A percentile compares a stretch with the other conserved stretches of the same genome.
These are phyloP conservation scores for Cygnus buccinator DNA, from an alignment of 2,113 vertebrate species.

Conservation along the genomic window DNA sequence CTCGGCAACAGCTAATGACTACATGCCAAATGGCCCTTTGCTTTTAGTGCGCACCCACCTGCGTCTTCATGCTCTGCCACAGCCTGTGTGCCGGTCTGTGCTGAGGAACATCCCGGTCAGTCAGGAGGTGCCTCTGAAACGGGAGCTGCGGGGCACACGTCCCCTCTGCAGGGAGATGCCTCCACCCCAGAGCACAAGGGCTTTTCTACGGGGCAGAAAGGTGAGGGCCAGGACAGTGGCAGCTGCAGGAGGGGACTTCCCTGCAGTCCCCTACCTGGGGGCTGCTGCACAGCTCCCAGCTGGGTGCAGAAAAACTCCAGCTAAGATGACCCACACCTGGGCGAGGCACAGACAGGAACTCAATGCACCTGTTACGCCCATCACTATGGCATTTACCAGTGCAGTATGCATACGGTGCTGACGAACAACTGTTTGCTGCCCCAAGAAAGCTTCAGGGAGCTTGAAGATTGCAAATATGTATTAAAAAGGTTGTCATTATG, in stretches of 20 bases:
- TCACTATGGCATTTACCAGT: neutral
- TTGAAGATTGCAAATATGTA: neutral
- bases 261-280: accelerated
- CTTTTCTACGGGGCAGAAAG: neutral
- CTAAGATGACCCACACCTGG: neutral
- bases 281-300: neutral
- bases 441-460: neutral
- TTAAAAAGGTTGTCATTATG: accelerated
- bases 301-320: neutral
- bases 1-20: neutral
- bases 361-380: neutral
- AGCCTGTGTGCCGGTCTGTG: accelerated
- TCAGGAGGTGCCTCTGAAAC: neutral
- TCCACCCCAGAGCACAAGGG: neutral
- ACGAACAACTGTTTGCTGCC: neutral
- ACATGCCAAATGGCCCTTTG: neutral
- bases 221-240: neutral
- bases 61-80: neutral
- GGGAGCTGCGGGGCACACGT: neutral
- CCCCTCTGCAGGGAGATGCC: neutral
- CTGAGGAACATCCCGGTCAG: neutral
- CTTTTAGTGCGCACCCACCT: neutral
- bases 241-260: neutral
- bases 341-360: neutral
- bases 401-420: neutral